A percentile compares a stretch with the other conserved stretches of the same genome.
These are phyloP conservation scores for Macrocentrus cingulum DNA, from an alignment of 1,140 invertebrate genomes.

Conservation along the genomic window DNA sequence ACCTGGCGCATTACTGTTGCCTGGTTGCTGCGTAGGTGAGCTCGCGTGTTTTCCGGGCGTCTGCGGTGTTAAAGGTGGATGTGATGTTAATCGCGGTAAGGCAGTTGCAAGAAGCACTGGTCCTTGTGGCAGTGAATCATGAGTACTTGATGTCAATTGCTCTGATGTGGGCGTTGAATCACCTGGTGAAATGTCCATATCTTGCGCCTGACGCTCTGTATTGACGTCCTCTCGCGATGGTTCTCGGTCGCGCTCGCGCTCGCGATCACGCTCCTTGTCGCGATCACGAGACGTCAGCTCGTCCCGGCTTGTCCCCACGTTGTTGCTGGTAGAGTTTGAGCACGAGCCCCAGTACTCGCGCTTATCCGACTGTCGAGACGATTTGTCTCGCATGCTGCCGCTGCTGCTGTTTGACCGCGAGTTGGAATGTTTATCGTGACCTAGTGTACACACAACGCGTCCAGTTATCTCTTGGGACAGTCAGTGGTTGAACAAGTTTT, in stretches of 20 bases:
- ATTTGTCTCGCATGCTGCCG: conserved; percentile 52
- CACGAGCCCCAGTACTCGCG: conserved; percentile 57
- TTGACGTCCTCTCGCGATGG: conserved; percentile 48
- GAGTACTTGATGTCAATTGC: conserved; percentile 53
- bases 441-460: conserved; percentile 45
- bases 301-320: conserved; percentile 42
- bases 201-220: conserved; percentile 61
- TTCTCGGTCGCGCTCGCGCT: conserved; percentile 49
- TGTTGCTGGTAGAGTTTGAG: conserved; percentile 19
- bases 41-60: conserved; percentile 53
- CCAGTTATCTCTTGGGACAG: no score
- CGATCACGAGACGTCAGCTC: conserved; percentile 44
- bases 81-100: conserved; percentile 69
- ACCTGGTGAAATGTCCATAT: conserved; percentile 86
- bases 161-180: conserved; percentile 79
- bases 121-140: conserved; percentile 57
- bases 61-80: conserved; percentile 56
- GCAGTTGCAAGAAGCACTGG: conserved; percentile 69
- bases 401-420: conserved; percentile 64
- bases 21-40: conserved; percentile 54
- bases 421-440: conserved; percentile 78
- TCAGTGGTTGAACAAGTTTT: no score
- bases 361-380: conserved; percentile 56
- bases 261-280: conserved; percentile 34
- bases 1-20: conserved; percentile 59